These are phyloP conservation scores for Corythornis cristatus DNA, from an alignment of 2,113 vertebrate genomes.

Conservation along the genomic window DNA sequence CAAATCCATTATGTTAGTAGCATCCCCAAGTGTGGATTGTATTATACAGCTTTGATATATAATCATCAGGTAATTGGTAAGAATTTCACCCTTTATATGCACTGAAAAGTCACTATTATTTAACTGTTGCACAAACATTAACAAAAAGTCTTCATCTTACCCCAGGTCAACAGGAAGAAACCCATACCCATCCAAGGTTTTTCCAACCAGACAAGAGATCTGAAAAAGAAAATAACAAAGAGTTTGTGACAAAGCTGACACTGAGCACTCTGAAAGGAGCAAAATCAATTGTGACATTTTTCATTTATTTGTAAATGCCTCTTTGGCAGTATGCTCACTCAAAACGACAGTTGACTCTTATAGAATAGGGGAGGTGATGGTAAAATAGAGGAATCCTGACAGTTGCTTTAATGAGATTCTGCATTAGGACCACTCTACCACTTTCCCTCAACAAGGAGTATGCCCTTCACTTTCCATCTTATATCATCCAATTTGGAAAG, in stretches of 20 bases:
- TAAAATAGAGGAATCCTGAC: constrained; percentile 91
- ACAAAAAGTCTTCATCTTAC: constrained; percentile 84
- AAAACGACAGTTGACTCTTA: constrained; percentile 91
- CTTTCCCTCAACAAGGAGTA: constrained; percentile 79
- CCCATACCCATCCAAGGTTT: constrained; percentile 82
- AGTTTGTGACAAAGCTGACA: constrained; percentile 95
- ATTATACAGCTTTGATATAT: background rate
- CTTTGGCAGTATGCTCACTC: constrained; percentile 90
- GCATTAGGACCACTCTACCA: constrained; percentile 87
- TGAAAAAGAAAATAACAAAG: constrained; percentile 88
- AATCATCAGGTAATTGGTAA: background rate
- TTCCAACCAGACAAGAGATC: constrained; percentile 81
- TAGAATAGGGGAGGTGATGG: constrained; percentile 85
- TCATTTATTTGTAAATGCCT: constrained; percentile 99
- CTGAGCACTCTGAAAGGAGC: constrained; percentile 79
- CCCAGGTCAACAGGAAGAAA: constrained; percentile 74
- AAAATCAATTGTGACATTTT: constrained; percentile 99
- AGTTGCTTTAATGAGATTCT: constrained; percentile 96
- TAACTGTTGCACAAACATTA: constrained; percentile 74
- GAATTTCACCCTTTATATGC: background rate
- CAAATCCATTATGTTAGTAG: background rate
- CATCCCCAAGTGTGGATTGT: background rate
- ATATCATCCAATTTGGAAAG: constrained; percentile 82
- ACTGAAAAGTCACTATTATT: constrained; percentile 10
- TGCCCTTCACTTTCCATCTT: constrained; percentile 88